These are phyloP conservation scores for Rhingia campestris DNA, from an alignment of 2,888 invertebrate genomes.

Conservation along the genomic window DNA sequence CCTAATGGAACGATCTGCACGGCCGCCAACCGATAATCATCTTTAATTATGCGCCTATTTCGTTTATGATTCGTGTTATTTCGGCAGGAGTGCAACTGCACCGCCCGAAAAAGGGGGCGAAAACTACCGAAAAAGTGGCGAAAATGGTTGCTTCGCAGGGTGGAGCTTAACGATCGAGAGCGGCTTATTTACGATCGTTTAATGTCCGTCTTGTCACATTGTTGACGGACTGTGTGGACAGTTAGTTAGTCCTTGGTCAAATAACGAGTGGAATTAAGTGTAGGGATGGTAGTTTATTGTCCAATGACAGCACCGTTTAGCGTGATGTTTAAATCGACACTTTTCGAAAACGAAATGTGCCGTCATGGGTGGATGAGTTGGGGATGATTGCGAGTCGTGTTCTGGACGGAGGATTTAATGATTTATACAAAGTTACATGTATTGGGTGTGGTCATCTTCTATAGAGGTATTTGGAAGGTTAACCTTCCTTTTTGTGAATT, in stretches of 20 bases:
- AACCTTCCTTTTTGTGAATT: too few species aligned
- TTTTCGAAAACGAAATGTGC: neutral
- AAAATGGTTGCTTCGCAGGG: constrained; percentile 16
- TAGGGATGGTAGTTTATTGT: constrained; percentile 40
- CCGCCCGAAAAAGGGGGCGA: constrained; percentile 15
- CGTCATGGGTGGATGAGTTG: neutral
- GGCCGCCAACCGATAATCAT: constrained; percentile 57
- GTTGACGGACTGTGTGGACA: constrained; percentile 44
- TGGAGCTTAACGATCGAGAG: constrained; percentile 46
- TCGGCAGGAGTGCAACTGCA: neutral
- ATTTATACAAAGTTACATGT: too few species aligned
- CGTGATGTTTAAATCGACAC: constrained; percentile 51
- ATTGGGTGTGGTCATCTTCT: too few species aligned
- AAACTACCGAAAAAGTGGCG: constrained; percentile 27
- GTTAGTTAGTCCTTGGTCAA: constrained; percentile 26
- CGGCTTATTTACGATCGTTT: constrained; percentile 43
- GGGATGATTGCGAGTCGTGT: neutral
- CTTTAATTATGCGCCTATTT: constrained; percentile 71
- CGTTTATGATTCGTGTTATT: constrained; percentile 7
- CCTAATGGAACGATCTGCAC: constrained; percentile 28
- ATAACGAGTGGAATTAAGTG: constrained; percentile 21
- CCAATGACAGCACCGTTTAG: constrained; percentile 45
- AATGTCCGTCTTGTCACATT: constrained; percentile 48
- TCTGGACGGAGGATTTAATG: neutral
- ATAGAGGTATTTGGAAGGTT: too few species aligned